Percentiles rank a stretch among this genome's conserved stretches.
Evolutionary conservation across 2,113 vertebrate genomes (phyloP).

Genomic region (Romanogobio albipinnatus): DNA sequence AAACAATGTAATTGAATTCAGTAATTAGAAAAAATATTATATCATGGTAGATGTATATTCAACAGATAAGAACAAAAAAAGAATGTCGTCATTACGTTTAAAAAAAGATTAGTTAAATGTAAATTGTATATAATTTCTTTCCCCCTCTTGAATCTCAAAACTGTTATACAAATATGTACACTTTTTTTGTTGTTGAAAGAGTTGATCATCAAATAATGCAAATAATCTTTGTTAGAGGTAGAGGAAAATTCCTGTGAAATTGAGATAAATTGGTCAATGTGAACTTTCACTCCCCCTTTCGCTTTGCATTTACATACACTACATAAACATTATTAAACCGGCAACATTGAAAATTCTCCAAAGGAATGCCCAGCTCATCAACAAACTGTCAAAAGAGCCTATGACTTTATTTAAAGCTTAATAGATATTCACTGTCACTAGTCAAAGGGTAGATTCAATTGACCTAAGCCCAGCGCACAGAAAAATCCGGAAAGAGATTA

Average conservation of each 20-base stretch:
- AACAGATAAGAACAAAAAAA: not conserved
- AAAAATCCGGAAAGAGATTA: constrained; percentile 84
- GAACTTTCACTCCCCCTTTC: constrained; percentile 28
- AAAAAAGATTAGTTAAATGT: not conserved
- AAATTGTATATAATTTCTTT: not conserved
- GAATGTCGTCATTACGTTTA: not conserved
- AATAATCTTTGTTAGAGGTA: not conserved
- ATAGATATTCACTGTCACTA: constrained; percentile 84
- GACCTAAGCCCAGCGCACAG: constrained; percentile 78
- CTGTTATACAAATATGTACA: not conserved
- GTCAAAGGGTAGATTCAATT: constrained; percentile 82
- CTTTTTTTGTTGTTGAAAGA: not conserved
- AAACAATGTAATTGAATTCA: not conserved
- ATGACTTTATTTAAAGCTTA: constrained; percentile 81
- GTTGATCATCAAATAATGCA: not conserved
- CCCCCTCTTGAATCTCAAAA: not conserved
- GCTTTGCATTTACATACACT: constrained; percentile 22
- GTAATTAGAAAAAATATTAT: not conserved
- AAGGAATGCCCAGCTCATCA: constrained; percentile 74
- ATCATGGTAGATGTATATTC: not conserved
- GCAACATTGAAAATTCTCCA: constrained; percentile 46
- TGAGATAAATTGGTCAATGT: constrained; percentile 10
- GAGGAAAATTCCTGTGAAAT: not conserved
- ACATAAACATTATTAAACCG: constrained; percentile 27
- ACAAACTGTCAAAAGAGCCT: constrained; percentile 70